A percentile compares a stretch with the other conserved stretches of the same genome.
phyloP scores from a whole-genome alignment of 2,797 vertebrate genomes.

The Champsocephalus gunnari region DNA sequence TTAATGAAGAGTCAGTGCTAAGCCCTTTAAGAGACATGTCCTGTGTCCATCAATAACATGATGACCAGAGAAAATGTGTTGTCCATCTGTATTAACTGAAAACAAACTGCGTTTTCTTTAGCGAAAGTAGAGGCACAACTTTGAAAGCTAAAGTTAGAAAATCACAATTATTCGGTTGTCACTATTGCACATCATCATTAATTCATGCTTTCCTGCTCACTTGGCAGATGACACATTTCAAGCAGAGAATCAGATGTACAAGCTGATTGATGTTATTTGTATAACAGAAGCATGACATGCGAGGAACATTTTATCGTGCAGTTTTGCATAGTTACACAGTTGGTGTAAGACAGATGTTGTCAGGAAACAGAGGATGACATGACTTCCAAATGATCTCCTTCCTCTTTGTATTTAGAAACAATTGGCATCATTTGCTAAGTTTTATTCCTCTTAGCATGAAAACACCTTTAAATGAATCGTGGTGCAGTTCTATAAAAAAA shows the following conservation, averaged over 20 bases:
- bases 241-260: slow-evolving; percentile 71
- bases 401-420: slow-evolving; percentile 37
- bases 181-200: slow-evolving; percentile 51
- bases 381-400: slow-evolving; percentile 55
- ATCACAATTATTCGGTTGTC: slow-evolving; percentile 28
- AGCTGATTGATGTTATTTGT: slow-evolving; percentile 70
- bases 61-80: background rate
- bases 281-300: slow-evolving; percentile 54
- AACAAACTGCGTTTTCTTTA: background rate
- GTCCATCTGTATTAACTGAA: background rate
- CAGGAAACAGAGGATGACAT: slow-evolving; percentile 49
- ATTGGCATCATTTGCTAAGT: slow-evolving; percentile 28
- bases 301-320: slow-evolving; percentile 47
- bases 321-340: slow-evolving; percentile 53
- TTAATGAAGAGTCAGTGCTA: slow-evolving; percentile 8
- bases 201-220: slow-evolving; percentile 65
- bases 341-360: slow-evolving; percentile 59
- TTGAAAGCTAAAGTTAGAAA: slow-evolving; percentile 25
- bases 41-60: background rate
- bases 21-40: background rate
- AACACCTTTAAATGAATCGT: slow-evolving; percentile 20
- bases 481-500: background rate
- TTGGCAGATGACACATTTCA: slow-evolving; percentile 67
- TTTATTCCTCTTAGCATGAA: slow-evolving; percentile 36
- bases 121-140: slow-evolving; percentile 5